Evolutionary conservation across 2,113 vertebrate genomes (phyloP).

Genomic region (Alexandromys fortis): DNA sequence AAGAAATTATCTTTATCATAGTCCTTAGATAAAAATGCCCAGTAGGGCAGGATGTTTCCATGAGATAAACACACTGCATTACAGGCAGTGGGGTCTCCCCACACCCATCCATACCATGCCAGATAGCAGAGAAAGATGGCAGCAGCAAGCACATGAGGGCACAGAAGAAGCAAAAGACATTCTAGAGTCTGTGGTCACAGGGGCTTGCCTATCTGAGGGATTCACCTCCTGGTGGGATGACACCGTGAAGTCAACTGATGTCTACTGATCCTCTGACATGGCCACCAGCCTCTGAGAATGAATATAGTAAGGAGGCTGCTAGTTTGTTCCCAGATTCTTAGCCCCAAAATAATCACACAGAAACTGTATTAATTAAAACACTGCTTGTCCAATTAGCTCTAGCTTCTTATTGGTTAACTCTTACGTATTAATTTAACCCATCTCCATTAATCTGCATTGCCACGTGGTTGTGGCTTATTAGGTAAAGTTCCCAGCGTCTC

Average conservation of each 20-base stretch:
- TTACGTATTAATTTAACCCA: no score
- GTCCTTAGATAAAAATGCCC: not conserved
- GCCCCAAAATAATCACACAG: no score
- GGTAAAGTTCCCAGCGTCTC: no score
- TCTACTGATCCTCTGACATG: not conserved
- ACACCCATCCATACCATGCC: not conserved
- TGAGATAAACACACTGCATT: not conserved
- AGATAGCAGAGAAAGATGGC: not conserved
- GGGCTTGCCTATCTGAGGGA: not conserved
- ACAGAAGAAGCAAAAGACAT: not conserved
- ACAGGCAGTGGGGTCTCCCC: not conserved
- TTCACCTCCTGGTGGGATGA: not conserved
- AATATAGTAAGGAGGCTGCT: no score
- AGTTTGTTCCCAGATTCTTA: no score
- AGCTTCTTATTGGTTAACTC: no score
- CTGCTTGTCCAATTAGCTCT: no score
- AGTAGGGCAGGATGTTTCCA: not conserved
- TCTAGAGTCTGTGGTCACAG: not conserved
- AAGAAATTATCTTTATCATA: not conserved
- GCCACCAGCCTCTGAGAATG: not conserved
- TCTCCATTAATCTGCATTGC: no score
- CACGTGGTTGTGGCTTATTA: no score
- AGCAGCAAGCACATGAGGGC: not conserved
- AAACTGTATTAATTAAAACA: no score
- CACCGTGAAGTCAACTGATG: not conserved